These are phyloP conservation scores for Meiosimyza platycephala DNA, from an alignment of 2,888 invertebrate species.

Conservation along the genomic window DNA sequence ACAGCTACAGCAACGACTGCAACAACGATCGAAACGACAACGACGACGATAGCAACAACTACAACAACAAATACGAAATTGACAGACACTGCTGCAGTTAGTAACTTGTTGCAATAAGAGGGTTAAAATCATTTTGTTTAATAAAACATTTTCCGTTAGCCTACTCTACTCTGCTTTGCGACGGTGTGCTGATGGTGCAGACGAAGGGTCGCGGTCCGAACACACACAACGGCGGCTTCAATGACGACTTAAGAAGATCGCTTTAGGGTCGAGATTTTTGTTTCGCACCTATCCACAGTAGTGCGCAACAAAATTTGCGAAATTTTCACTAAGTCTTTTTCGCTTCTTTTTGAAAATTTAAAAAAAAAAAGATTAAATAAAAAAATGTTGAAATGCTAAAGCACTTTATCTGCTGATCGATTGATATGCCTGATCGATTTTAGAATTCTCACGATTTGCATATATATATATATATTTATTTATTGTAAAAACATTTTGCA, in stretches of 20 bases:
- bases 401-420: too few species aligned
- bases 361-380: too few species aligned
- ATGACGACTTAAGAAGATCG: slow-evolving; percentile 36
- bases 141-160: slow-evolving; percentile 64
- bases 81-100: slow-evolving; percentile 32
- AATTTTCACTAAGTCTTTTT: slow-evolving; percentile 20
- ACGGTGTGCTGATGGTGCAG: slow-evolving; percentile 7
- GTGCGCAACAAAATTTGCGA: slow-evolving; percentile 40
- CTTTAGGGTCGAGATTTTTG: slow-evolving; percentile 10
- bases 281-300: slow-evolving; percentile 51
- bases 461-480: too few species aligned
- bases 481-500: too few species aligned
- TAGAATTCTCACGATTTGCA: too few species aligned
- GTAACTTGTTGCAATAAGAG: slow-evolving; percentile 49
- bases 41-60: slow-evolving; percentile 35
- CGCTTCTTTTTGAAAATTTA: slow-evolving; percentile 25
- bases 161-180: slow-evolving; percentile 46
- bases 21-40: slow-evolving; percentile 27
- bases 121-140: slow-evolving; percentile 64
- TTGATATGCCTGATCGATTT: too few species aligned
- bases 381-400: too few species aligned
- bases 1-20: slow-evolving; percentile 45
- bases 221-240: slow-evolving; percentile 9
- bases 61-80: slow-evolving; percentile 6
- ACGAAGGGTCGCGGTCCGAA: not conserved